Evolutionary conservation across 2,888 invertebrate species (phyloP), one percentile per base, ranked within the genome.

Genomic region (Tiphia femorata): DNA sequence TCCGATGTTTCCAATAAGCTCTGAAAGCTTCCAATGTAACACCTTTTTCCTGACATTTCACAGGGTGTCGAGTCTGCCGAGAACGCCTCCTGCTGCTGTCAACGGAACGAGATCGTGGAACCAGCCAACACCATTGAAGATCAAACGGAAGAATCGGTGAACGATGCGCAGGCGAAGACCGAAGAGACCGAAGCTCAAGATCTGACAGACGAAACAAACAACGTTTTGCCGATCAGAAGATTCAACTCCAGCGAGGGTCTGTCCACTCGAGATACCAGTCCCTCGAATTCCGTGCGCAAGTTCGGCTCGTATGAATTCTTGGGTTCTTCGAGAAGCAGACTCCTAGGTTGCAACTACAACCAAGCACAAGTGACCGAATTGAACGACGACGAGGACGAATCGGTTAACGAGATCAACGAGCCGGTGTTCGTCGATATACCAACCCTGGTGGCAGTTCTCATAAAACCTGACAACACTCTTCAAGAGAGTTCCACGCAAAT

Each of bases 341-440:
- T 66, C 21, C 38, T 42, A n/a, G 27, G 41, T 17, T 35, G 41
- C 7, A 35, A 55, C 41, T 76, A 70, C 43, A 69, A 72, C 20
- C 64, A 64, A 2, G 76, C 74, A 2, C 64, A 52, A 41, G 61
- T 77, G 27, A 73, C 77, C 4, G 72, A 77, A 51, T 12, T 76
- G 42, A 61, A 68, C 43, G 58, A 75, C 29, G 55, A 61, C 10
- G 65, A 70, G 10, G 63, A 59, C 16, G 71, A 76, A 23, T 52
- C 67, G 12, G 49, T 69, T 6, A 56, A 64, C 37, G 66, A 72
- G 49, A 64, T 72, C 23, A 63, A 76, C 43, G 75, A 75, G 38
- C 70, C 78, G 1, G 77, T 73, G 3, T 77, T 78, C 64, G 77
- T 79, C 12, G 79, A 79, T 52, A 78, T 79, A 35, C 78, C 79